Conservation (phyloP, 2,797 vertebrate genomes). For the Epinephelus coioides region DNA sequence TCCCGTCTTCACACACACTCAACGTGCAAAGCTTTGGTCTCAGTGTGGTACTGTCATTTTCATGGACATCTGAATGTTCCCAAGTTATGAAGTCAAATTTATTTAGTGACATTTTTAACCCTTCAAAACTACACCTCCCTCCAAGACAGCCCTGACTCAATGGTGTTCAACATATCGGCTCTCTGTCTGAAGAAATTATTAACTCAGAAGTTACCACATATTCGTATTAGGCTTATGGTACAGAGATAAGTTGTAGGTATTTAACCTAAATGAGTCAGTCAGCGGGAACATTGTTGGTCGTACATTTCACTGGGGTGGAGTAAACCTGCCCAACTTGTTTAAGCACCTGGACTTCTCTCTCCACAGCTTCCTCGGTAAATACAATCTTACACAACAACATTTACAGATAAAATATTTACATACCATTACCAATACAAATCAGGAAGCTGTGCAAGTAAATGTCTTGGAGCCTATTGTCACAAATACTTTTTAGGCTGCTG, state of each 20-base stretch:
- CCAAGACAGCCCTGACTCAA: neutral
- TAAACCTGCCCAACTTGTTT: conserved; percentile 8
- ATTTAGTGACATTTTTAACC: neutral
- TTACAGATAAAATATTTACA: too few relatives aligned
- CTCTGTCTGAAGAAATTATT: neutral
- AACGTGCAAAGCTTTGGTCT: conserved; percentile 19
- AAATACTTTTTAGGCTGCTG: neutral
- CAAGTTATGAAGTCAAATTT: conserved; percentile 11
- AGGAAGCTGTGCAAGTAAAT: neutral
- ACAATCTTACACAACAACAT: too few relatives aligned
- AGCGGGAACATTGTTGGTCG: neutral
- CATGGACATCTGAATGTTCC: conserved; percentile 2
- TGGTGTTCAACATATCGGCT: neutral
- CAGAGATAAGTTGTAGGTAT: neutral
- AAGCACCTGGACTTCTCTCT: neutral
- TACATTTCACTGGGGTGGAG: neutral
- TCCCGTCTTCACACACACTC: conserved; percentile 18
- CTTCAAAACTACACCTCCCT: neutral
- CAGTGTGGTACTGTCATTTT: neutral
- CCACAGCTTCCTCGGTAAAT: too few relatives aligned
- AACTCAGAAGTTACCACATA: neutral
- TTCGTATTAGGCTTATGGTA: too few relatives aligned
- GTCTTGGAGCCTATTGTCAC: neutral
- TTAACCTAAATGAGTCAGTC: neutral
- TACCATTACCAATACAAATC: neutral